Conservation (phyloP, 2,797 vertebrate species). For the Geotrypetes seraphini region DNA sequence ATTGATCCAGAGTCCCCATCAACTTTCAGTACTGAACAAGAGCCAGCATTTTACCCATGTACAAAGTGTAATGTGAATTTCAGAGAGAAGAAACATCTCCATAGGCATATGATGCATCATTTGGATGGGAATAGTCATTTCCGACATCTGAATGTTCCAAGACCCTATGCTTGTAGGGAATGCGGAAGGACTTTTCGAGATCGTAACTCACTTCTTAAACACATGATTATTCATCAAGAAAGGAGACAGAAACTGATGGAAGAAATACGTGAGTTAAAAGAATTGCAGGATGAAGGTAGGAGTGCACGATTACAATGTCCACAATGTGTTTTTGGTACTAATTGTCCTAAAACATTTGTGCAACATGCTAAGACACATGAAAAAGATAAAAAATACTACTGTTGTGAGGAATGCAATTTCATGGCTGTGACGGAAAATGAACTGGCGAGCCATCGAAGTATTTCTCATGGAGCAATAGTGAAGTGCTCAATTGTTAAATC, state of each 20-base stretch:
- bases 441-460: slow-evolving; percentile 68
- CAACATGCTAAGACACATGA: slow-evolving; percentile 73
- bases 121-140: slow-evolving; percentile 88
- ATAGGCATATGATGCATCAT: slow-evolving; percentile 96
- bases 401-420: slow-evolving; percentile 75
- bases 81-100: slow-evolving; percentile 83
- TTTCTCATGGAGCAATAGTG: slow-evolving; percentile 64
- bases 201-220: slow-evolving; percentile 78
- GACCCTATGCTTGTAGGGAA: slow-evolving; percentile 83
- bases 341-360: slow-evolving; percentile 76
- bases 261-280: slow-evolving; percentile 79
- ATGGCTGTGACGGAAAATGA: slow-evolving; percentile 71
- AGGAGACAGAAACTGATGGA: slow-evolving; percentile 76
- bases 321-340: slow-evolving; percentile 71
- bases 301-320: slow-evolving; percentile 63
- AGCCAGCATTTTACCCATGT: slow-evolving; percentile 79
- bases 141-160: slow-evolving; percentile 71
- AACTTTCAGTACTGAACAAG: slow-evolving; percentile 64
- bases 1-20: slow-evolving; percentile 64
- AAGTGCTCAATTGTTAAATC: slow-evolving; percentile 50
- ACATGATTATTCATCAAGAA: slow-evolving; percentile 90
- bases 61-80: slow-evolving; percentile 90
- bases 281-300: slow-evolving; percentile 65
- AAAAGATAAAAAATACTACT: slow-evolving; percentile 76
- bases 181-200: slow-evolving; percentile 89